Percentiles rank a stretch among this genome's conserved stretches.
Conservation (phyloP, 2,113 vertebrate species). For the Chionodraco myersi region DNA sequence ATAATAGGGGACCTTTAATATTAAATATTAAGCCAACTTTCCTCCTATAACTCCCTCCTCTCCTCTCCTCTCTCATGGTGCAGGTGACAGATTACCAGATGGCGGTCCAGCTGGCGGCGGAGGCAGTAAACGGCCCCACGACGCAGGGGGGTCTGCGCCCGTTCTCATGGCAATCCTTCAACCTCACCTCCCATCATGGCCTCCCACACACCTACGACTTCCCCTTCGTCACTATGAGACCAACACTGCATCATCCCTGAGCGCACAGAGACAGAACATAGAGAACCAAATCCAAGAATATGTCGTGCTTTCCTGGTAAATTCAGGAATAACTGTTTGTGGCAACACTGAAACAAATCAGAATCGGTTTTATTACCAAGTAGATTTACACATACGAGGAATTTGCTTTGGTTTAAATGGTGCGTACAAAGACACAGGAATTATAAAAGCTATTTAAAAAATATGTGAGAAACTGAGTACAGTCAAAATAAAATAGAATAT, state of each 20-base stretch:
- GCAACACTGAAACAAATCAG: no score
- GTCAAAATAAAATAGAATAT: no score
- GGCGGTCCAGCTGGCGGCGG: conserved; percentile 82
- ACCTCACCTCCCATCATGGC: conserved; percentile 85
- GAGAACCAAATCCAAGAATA: background rate
- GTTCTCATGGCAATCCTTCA: conserved; percentile 89
- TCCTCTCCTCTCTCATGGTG: conserved; percentile 21
- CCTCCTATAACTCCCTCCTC: background rate
- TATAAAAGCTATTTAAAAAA: no score
- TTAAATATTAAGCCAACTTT: background rate
- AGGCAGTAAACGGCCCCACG: conserved; percentile 89
- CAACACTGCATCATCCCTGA: conserved; percentile 76
- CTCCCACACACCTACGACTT: conserved; percentile 89
- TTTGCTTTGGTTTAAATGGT: no score
- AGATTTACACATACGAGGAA: no score
- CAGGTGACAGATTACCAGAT: conserved; percentile 90
- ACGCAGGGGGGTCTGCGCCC: conserved; percentile 86
- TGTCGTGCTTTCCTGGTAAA: background rate
- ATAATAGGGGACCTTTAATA: background rate
- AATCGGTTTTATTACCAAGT: no score
- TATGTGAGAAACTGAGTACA: no score
- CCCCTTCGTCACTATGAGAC: conserved; percentile 86
- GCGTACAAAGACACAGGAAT: no score
- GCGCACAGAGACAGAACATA: background rate
- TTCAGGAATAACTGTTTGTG: background rate